Evolutionary conservation across 2,797 vertebrate species (phyloP).

Genomic region (Phataginus tricuspis): DNA sequence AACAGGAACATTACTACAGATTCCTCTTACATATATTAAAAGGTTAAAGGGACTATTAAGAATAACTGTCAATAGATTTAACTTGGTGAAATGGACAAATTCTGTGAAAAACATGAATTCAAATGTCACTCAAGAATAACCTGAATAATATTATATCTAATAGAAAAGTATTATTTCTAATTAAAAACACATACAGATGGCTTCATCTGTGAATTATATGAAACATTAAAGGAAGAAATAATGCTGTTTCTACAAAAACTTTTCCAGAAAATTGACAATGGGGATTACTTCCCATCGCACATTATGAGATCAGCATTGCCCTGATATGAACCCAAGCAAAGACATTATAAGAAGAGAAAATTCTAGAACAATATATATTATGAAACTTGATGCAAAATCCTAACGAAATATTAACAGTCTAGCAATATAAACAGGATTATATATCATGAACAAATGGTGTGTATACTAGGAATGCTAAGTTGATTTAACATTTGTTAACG

Average conservation of each 20-base stretch:
- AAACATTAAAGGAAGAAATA: constrained; percentile 1
- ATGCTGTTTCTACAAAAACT: background rate
- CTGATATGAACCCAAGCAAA: background rate
- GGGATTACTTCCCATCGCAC: background rate
- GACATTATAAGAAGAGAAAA: background rate
- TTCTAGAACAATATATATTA: background rate
- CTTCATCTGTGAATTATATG: background rate
- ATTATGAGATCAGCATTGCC: background rate
- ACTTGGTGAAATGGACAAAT: background rate
- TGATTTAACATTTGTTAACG: background rate
- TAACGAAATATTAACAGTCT: background rate
- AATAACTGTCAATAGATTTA: background rate
- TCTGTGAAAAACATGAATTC: background rate
- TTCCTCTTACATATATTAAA: background rate
- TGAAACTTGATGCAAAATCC: background rate
- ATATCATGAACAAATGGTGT: background rate
- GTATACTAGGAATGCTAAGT: background rate
- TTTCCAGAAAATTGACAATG: background rate
- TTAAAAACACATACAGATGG: background rate
- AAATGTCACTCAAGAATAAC: background rate
- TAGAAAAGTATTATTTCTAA: background rate
- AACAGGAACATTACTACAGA: background rate
- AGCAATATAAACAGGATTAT: background rate
- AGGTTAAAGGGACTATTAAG: background rate
- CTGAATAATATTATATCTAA: background rate